Evolutionary conservation across 2,113 vertebrate genomes (phyloP).

Genomic region (Dendropsophus ebraccatus): DNA sequence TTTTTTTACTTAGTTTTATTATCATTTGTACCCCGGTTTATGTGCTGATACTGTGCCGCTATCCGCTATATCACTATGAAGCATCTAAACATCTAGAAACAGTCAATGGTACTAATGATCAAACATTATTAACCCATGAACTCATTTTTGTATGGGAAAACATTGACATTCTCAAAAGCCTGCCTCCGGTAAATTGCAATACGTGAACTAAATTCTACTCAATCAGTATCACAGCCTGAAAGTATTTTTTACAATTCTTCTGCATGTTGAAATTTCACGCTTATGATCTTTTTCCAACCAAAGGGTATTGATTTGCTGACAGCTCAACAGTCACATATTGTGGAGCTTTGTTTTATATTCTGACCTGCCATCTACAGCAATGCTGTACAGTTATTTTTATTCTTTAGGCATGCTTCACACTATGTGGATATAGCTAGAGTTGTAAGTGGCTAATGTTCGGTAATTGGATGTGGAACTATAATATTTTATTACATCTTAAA

Average conservation of each 20-base stretch:
- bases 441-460: background rate
- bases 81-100: background rate
- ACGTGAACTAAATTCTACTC: background rate
- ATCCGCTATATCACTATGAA: background rate
- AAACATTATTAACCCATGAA: background rate
- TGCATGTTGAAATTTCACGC: background rate
- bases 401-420: background rate
- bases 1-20: too few relatives aligned
- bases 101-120: background rate
- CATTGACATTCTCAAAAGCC: background rate
- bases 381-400: background rate
- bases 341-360: background rate
- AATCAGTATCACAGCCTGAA: background rate
- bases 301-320: background rate
- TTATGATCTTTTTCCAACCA: constrained; percentile 7
- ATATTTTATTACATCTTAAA: background rate
- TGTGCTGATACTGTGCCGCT: too few relatives aligned
- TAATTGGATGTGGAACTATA: background rate
- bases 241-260: background rate
- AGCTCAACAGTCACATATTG: background rate
- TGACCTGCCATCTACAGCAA: background rate
- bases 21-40: too few relatives aligned
- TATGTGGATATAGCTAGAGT: background rate
- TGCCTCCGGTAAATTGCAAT: background rate
- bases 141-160: background rate